Evolutionary conservation across 2,797 vertebrate species (phyloP), one percentile per base, ranked within the genome.

Genomic region (Acanthurus lineatus): DNA sequence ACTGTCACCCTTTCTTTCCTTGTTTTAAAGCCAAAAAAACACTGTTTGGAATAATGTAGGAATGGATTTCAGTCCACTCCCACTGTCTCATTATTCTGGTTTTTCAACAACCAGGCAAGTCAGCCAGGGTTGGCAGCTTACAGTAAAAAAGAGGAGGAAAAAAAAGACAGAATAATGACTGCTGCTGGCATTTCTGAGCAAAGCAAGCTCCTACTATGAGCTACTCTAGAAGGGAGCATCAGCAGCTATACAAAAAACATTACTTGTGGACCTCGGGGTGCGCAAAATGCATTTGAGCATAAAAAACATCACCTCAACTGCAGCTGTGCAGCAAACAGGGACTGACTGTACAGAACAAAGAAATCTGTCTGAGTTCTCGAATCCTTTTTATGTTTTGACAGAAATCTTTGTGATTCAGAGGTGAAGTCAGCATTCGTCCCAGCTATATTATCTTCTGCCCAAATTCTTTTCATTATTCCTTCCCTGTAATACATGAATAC

Each of bases 31-130:
- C 47, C 54, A 61, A 35, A 35, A 64, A 65, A 73, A 60, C 58
- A 52, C 60, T 49, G 79, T 76, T 64, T 17, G 60, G 65, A 60
- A 76, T 77, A 83, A 85, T 28, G 47, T 44, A 60, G 66, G 38
- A 79, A 82, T 61, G 19, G 70, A 86, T 88, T 93, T 84, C 62
- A 16, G 42, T 74, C 74, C 60, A 48, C 71, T 79, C 59, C 78
- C 64, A 66, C 69, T 32, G 68, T 85, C 76, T 90, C 81, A 85
- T 88, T 92, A 91, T 89, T 89, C 73, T 59, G 76, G 12, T 74
- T 84, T 80, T 80, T 76, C 62, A 81, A 71, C 61, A 76, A 65
- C 53, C 42, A 68, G 63, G 56, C 54, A 52, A 79, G 65, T 87
- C 86, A 86, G 76, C 76, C 57, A 32, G 76, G 88, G 79, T 71